Evolutionary conservation across 2,888 invertebrate genomes (phyloP), one percentile per base, ranked within the genome.

Genomic region (Chrysolina haemoptera): DNA sequence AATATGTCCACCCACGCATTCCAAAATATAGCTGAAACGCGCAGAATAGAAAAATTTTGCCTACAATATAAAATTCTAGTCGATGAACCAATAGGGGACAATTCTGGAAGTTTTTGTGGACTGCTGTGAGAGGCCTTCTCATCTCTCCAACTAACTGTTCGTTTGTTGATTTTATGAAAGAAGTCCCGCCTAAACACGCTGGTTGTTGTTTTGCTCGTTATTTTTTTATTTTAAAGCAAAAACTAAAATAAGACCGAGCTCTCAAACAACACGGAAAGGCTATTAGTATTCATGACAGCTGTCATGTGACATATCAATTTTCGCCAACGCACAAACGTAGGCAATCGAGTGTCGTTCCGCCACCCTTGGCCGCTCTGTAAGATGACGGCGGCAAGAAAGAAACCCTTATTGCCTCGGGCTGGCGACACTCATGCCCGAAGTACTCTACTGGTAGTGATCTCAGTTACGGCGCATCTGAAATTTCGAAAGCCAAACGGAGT

Each of bases 401-500:
- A 35, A 46, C 46, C 35, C 46, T n/a, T 20, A 22, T 22, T 46
- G 65, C 48, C 48, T 65, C 22, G 46, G 10, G 22, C 48, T 18
- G 35, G 48, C 48, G 40, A 27, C 27, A 20, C n/a, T n/a, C 40
- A 55, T 9, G 41, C n/a, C 35, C 68, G 40, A 59, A 53, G 41
- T 53, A 18, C 20, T 20, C 53, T 53, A 20, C 22, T 18, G 53
- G 18, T 35, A 27, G 71, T 40, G 41, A 65, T 64, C 70, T 70
- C 70, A 64, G 72, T 72, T 62, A 68, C 76, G 64, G 75, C 73
- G 77, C 77, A 73, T 72, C 70, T 69, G 71, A 75, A 75, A 74
- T 71, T 75, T 74, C 71, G 77, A 77, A 77, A 77, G 77, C 75
- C 75, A 73, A 74, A 75, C 75, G 64, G 72, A 74, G 71, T 77